Evolutionary conservation across 2,888 invertebrate species (phyloP).

Genomic region (Omphaloscelis lunosa): DNA sequence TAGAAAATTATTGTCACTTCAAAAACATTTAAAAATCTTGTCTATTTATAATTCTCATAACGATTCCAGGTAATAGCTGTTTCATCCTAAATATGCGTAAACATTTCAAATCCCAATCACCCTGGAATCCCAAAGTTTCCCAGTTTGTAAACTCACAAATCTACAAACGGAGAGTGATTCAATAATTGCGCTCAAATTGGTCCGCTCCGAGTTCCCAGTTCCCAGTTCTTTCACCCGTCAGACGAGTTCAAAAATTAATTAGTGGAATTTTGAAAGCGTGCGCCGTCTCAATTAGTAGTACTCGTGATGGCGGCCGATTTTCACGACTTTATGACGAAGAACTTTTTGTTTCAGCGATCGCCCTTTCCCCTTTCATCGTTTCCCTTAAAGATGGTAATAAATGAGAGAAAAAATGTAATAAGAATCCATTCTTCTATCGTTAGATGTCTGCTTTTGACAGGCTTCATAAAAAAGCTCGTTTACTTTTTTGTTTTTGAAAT

Average conservation of each 20-base stretch:
- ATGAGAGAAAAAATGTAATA: conserved; percentile 51
- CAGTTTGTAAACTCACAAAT: conserved; percentile 60
- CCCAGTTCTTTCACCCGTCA: conserved; percentile 70
- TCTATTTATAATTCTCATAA: conserved; percentile 27
- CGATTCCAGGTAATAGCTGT: conserved; percentile 28
- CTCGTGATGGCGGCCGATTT: conserved; percentile 68
- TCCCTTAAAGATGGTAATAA: conserved; percentile 57
- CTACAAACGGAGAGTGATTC: conserved; percentile 74
- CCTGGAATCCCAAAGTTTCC: conserved; percentile 48
- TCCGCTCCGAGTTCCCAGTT: conserved; percentile 59
- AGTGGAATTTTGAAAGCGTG: conserved; percentile 76
- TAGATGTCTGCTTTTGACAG: conserved; percentile 36
- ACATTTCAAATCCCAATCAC: conserved; percentile 53
- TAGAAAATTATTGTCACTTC: not conserved
- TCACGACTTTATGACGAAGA: conserved; percentile 66
- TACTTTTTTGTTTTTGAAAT: conserved; percentile 9
- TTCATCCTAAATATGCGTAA: conserved; percentile 46
- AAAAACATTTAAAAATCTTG: conserved; percentile 12
- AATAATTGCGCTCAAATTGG: conserved; percentile 78
- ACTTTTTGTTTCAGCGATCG: conserved; percentile 63
- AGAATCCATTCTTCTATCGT: conserved; percentile 43
- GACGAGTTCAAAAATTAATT: conserved; percentile 82
- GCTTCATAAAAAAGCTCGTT: not conserved
- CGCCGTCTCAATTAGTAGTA: conserved; percentile 74
- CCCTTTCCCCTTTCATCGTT: conserved; percentile 56